Evolutionary conservation across 2,797 vertebrate species (phyloP).

Genomic region (Channallabes apus): DNA sequence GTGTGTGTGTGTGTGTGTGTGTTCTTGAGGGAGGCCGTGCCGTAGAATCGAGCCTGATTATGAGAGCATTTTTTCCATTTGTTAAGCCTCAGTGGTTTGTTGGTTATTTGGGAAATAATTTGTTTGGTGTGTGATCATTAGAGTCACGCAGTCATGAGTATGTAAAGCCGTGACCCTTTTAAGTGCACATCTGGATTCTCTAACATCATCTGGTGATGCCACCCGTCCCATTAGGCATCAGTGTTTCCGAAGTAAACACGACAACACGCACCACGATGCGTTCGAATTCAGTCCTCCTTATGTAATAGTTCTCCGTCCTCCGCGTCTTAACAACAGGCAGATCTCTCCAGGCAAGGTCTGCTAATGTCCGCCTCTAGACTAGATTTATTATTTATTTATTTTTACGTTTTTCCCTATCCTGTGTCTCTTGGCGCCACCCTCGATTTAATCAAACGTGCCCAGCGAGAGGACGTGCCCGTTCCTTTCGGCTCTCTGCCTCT

Average conservation of each 20-base stretch:
- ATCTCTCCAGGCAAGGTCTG: slow-evolving; percentile 46
- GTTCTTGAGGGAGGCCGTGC: neutral
- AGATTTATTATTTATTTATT: slow-evolving; percentile 8
- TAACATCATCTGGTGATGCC: slow-evolving; percentile 25
- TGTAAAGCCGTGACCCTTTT: slow-evolving; percentile 23
- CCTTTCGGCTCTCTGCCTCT: slow-evolving; percentile 47
- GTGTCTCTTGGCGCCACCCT: slow-evolving; percentile 57
- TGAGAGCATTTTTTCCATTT: slow-evolving; percentile 37
- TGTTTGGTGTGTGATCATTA: slow-evolving; percentile 40
- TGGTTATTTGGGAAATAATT: slow-evolving; percentile 25
- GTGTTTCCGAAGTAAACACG: neutral
- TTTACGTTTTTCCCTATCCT: slow-evolving; percentile 2
- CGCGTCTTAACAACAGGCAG: slow-evolving; percentile 34
- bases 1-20: slow-evolving; percentile 48
- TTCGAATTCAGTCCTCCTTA: neutral
- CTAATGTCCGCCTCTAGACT: slow-evolving; percentile 45
- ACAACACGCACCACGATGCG: neutral
- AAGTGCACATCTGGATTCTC: slow-evolving; percentile 11
- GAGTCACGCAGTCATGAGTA: slow-evolving; percentile 26
- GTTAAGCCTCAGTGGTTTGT: slow-evolving; percentile 28
- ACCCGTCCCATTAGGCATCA: slow-evolving; percentile 15
- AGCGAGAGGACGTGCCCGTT: slow-evolving; percentile 40
- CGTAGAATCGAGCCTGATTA: slow-evolving; percentile 30
- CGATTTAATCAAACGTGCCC: slow-evolving; percentile 53
- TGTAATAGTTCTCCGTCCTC: slow-evolving; percentile 8